phyloP scores from a whole-genome alignment of 2,888 invertebrate genomes.

The Nebria brevicollis region DNA sequence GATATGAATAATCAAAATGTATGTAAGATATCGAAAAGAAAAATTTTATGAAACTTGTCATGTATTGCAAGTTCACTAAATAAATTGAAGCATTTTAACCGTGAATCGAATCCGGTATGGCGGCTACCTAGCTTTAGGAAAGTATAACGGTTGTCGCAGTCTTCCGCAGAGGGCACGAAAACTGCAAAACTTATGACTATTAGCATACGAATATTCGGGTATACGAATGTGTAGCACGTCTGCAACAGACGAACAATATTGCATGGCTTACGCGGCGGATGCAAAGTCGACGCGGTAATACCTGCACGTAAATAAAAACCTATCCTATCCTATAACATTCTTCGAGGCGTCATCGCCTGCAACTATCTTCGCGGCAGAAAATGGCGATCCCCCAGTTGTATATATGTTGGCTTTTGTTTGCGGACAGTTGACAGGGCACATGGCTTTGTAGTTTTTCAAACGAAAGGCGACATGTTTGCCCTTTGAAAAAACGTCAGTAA shows the following conservation, averaged over 20 bases:
- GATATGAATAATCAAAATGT: too few species aligned
- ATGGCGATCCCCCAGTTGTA: neutral
- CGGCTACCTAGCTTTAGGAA: neutral
- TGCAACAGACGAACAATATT: conserved; percentile 15
- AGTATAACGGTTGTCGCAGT: too few species aligned
- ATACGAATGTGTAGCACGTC: conserved; percentile 37
- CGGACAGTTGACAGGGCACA: conserved; percentile 38
- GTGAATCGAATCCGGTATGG: neutral
- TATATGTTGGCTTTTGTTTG: conserved; percentile 32
- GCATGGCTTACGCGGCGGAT: neutral
- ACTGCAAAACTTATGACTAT: conserved; percentile 36
- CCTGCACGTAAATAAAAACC: conserved; percentile 42
- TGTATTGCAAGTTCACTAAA: too few species aligned
- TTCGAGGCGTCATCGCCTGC: neutral
- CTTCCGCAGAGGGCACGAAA: neutral
- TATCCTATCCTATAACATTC: neutral
- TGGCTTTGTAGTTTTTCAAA: conserved; percentile 40
- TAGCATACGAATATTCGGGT: conserved; percentile 38
- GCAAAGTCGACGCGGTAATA: conserved; percentile 23
- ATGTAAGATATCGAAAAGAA: too few species aligned
- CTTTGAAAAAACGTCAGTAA: conserved; percentile 24
- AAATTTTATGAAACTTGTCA: too few species aligned
- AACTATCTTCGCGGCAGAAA: neutral
- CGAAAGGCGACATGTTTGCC: conserved; percentile 14
- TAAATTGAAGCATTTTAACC: neutral